phyloP scores from a whole-genome alignment of 2,797 vertebrate genomes.

The Acanthurus tractus region DNA sequence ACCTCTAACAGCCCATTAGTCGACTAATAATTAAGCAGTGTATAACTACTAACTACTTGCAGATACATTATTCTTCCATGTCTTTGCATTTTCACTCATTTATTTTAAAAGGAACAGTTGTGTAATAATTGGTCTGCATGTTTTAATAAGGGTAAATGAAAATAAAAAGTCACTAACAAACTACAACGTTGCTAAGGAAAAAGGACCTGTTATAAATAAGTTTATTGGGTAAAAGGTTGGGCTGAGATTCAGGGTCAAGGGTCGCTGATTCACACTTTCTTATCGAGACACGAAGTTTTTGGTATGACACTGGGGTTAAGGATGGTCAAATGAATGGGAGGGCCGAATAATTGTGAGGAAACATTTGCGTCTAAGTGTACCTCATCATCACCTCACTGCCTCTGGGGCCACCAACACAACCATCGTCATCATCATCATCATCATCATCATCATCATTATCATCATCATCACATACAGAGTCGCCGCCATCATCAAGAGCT shows the following conservation, averaged over 20 bases:
- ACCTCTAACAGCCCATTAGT: not conserved
- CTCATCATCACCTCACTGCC: slow-evolving; percentile 50
- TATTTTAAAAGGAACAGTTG: not conserved
- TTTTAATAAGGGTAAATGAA: slow-evolving; percentile 7
- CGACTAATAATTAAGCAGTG: not conserved
- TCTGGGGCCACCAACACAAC: slow-evolving; percentile 26
- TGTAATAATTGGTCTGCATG: slow-evolving; percentile 5
- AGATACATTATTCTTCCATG: not conserved
- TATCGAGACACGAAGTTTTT: slow-evolving; percentile 11
- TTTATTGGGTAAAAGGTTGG: not conserved
- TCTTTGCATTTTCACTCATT: not conserved
- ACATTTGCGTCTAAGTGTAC: slow-evolving; percentile 42
- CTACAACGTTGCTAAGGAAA: not conserved
- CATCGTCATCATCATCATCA: slow-evolving; percentile 43
- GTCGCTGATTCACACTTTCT: slow-evolving; percentile 5
- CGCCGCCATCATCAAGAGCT: slow-evolving; percentile 43
- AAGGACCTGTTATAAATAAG: not conserved
- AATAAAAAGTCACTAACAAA: slow-evolving; percentile 8
- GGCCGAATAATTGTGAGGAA: slow-evolving; percentile 9
- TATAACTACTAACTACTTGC: not conserved
- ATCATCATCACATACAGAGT: slow-evolving; percentile 32
- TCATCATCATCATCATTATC: slow-evolving; percentile 39
- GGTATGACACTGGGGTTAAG: slow-evolving; percentile 36
- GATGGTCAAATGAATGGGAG: slow-evolving; percentile 23
- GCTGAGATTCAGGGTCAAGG: not conserved